These are phyloP conservation scores for Monopterus albus DNA, from an alignment of 2,113 vertebrate species.

Conservation along the genomic window DNA sequence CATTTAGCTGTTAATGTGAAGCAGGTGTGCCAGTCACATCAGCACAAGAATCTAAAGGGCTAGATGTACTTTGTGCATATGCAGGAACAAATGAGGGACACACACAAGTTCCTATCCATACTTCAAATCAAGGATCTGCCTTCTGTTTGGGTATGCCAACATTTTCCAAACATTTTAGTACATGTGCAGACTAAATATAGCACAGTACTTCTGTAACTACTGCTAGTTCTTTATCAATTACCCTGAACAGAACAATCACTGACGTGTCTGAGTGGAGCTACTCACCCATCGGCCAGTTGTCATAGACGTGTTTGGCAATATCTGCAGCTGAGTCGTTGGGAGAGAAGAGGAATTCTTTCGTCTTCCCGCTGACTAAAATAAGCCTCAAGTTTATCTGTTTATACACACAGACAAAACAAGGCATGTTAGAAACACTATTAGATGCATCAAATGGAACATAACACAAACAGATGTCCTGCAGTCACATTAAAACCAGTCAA, in stretches of 20 bases:
- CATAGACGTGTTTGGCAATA: constrained; percentile 97
- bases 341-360: constrained; percentile 97
- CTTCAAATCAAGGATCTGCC: not conserved
- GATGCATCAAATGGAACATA: not conserved
- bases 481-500: constrained; percentile 9
- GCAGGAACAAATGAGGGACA: too few species aligned
- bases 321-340: constrained; percentile 96
- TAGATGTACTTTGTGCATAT: too few species aligned
- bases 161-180: too few species aligned
- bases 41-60: too few species aligned
- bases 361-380: constrained; percentile 98
- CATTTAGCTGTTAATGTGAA: not conserved
- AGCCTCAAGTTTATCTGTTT: constrained; percentile 97
- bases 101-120: too few species aligned
- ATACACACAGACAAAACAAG: constrained; percentile 40
- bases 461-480: constrained; percentile 9
- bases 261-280: not conserved
- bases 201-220: not conserved
- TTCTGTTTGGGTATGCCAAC: too few species aligned
- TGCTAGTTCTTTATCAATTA: not conserved
- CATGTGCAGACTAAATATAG: too few species aligned
- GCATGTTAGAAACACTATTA: not conserved
- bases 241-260: not conserved
- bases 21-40: too few species aligned
- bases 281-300: constrained; percentile 99